Base-by-base conservation (phyloP, 2,113 vertebrate species). In the Upupa epops region DNA sequence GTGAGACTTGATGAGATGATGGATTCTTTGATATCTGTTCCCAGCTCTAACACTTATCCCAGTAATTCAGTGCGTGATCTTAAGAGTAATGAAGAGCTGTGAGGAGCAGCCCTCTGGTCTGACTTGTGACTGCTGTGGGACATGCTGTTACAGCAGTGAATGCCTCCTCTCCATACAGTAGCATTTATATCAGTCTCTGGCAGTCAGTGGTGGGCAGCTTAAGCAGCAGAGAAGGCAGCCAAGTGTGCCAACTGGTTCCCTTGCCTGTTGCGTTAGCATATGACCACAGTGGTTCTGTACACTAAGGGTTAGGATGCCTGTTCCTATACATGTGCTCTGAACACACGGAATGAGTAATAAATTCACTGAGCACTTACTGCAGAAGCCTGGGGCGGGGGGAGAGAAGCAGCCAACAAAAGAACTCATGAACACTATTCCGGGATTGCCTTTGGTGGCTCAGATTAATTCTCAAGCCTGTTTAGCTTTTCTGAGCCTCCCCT, bases 21-120 rank as follows among this genome's bases (percentile, higher is more conserved):
- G 34, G 19, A 21, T 83, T 89, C 59, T 83, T 85, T 92, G 75
- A 72, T 86, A 71, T 32, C 42, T 88, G 25, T 89, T 96, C 54
- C 66, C 6, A 1, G 72, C 71, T 91, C 51, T 25, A 66, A 85
- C 6, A 9, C 49, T 79, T 55, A 69, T 80, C 52, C 48, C 86
- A 49, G 55, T 56, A 48, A 48, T 66, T 79, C 61, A 77, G 60
- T 34, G 79, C 25, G 10, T 55, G 40, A 52, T 21, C 45, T 61
- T 48, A 88, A 29, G 20, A 60, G 64, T 5, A 16, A 19, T 60
- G 48, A 48, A 72, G 17, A 58, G 52, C 66, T 79, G 58, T 52
- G 69, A 80, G 92, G n/a, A 61, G 64, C 36, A n/a, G 16, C 49
- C 9, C 4, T 61, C 4, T 51, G 61, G 3, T 56, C 29, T 86